These are phyloP conservation scores for Semnornis frantzii DNA, from an alignment of 2,113 vertebrate genomes.

Conservation along the genomic window DNA sequence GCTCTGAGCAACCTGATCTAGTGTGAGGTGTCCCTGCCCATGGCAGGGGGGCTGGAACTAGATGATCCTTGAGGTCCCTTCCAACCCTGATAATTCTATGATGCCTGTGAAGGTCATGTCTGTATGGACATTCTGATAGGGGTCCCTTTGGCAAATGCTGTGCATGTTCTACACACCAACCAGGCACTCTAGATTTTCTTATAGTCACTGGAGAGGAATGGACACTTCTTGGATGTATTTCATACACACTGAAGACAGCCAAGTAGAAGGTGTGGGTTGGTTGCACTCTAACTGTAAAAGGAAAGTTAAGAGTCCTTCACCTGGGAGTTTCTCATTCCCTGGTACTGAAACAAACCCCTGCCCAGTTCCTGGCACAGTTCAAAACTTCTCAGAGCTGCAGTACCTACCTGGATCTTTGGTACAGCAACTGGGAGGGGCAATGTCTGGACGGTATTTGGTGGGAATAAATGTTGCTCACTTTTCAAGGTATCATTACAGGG, in stretches of 20 bases:
- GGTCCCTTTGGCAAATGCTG: neutral
- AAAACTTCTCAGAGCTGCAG: neutral
- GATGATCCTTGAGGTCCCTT: no score
- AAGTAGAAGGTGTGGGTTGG: neutral
- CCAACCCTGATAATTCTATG: no score
- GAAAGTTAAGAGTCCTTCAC: neutral
- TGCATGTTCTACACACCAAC: neutral
- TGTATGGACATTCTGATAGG: neutral
- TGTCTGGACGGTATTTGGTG: neutral
- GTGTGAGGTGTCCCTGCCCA: no score
- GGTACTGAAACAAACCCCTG: neutral
- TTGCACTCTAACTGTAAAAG: neutral
- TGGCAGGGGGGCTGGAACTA: no score
- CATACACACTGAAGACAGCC: neutral
- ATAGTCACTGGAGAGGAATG: neutral
- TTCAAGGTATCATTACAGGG: neutral
- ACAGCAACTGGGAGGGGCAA: neutral
- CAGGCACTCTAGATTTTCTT: neutral
- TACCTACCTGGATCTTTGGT: neutral
- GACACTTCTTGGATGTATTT: neutral
- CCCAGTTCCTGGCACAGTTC: neutral
- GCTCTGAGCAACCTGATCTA: no score
- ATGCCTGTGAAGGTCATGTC: neutral
- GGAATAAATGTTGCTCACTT: neutral
- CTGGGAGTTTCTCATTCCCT: neutral